Percentiles rank a stretch among this genome's conserved stretches.
Evolutionary conservation across 2,113 vertebrate species (phyloP).

Genomic region (Osmerus eperlanus): DNA sequence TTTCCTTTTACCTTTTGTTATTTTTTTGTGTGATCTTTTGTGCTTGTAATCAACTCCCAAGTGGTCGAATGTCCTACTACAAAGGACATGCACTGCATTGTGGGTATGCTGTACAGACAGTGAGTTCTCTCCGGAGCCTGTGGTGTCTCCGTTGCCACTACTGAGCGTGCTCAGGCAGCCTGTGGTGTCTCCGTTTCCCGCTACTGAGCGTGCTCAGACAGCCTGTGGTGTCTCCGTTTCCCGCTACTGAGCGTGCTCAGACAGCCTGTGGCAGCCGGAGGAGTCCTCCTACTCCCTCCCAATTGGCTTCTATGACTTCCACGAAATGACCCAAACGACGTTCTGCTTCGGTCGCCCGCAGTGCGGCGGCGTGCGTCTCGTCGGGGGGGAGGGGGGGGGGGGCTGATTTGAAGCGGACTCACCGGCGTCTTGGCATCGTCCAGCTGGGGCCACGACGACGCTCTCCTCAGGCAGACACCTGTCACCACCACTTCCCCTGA

Average conservation of each 20-base stretch:
- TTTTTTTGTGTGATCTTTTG: no score
- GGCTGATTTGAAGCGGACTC: slow-evolving; percentile 8
- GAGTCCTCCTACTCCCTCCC: neutral
- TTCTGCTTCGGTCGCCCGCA: neutral
- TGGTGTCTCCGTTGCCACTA: neutral
- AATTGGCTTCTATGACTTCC: neutral
- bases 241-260: neutral
- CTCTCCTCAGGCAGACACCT: neutral
- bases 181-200: neutral
- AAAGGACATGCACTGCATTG: no score
- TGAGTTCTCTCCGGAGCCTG: no score
- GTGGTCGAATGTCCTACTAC: no score
- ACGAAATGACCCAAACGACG: slow-evolving; percentile 10
- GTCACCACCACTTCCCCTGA: neutral
- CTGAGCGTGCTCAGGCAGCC: neutral
- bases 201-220: neutral
- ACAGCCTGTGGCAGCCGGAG: neutral
- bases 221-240: neutral
- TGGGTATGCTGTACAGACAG: no score
- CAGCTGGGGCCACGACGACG: neutral
- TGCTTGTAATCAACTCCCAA: no score
- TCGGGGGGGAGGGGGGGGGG: no score
- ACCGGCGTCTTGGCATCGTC: neutral
- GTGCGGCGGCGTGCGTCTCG: neutral
- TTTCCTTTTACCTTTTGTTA: no score